A percentile compares a stretch with the other conserved stretches of the same genome.
Conservation (phyloP, 2,113 vertebrate genomes). For the Xyrauchen texanus region DNA sequence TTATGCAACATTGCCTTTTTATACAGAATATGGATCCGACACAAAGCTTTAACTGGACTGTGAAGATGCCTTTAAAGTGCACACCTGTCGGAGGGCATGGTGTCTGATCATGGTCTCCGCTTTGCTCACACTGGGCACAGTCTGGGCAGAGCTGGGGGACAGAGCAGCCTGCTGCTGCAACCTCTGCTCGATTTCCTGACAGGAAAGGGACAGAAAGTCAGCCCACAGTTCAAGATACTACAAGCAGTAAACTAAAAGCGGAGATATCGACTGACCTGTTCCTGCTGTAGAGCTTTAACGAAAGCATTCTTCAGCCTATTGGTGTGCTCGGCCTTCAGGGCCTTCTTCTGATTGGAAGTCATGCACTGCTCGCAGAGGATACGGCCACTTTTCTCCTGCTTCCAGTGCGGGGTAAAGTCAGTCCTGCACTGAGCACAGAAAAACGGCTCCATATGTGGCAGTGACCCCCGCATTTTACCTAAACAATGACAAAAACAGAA, state of each 20-base stretch:
- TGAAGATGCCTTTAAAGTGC: background rate
- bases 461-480: slow-evolving; percentile 87
- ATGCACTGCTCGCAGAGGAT: slow-evolving; percentile 99
- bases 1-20: too few species aligned
- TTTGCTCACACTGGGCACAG: slow-evolving; percentile 86
- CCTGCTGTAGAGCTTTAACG: slow-evolving; percentile 94
- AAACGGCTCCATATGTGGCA: slow-evolving; percentile 90
- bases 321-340: slow-evolving; percentile 95
- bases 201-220: background rate
- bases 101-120: slow-evolving; percentile 90
- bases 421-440: slow-evolving; percentile 94
- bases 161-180: slow-evolving; percentile 91
- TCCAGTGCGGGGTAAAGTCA: slow-evolving; percentile 98
- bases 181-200: slow-evolving; percentile 94
- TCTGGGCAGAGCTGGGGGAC: slow-evolving; percentile 83
- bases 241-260: too few species aligned
- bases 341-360: slow-evolving; percentile 98
- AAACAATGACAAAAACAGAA: slow-evolving; percentile 54
- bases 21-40: too few species aligned
- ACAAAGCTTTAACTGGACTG: too few species aligned
- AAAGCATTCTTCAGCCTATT: slow-evolving; percentile 97
- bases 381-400: slow-evolving; percentile 93
- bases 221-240: too few species aligned
- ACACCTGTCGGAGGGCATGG: slow-evolving; percentile 92
- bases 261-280: slow-evolving; percentile 78